Evolutionary conservation across 1,140 invertebrate species (phyloP).

Genomic region (Helicoverpa zea): DNA sequence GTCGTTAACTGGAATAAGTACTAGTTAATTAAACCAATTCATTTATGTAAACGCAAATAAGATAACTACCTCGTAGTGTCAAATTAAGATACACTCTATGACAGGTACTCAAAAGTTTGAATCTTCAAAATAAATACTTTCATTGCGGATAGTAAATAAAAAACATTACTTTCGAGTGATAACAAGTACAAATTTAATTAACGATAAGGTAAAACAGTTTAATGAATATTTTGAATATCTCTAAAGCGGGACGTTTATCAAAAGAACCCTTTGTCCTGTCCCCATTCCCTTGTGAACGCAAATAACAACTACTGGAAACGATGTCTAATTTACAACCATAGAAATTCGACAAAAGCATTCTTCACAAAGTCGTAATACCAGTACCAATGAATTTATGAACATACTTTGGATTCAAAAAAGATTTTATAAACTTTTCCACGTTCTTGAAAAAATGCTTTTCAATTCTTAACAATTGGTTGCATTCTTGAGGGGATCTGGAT

Average conservation of each 20-base stretch:
- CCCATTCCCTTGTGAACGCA: constrained; percentile 5
- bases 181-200: constrained; percentile 8
- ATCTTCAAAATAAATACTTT: background rate
- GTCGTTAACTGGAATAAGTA: background rate
- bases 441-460: constrained; percentile 37
- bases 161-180: background rate
- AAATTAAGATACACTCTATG: background rate
- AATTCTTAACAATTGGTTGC: constrained; percentile 61
- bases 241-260: constrained; percentile 11
- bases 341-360: constrained; percentile 9
- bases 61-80: background rate
- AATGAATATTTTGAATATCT: constrained; percentile 13
- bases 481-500: constrained; percentile 60
- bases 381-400: constrained; percentile 27
- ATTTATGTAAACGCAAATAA: background rate
- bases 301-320: constrained; percentile 30
- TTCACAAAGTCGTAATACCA: constrained; percentile 13
- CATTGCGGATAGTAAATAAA: background rate
- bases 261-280: constrained; percentile 21
- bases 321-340: constrained; percentile 39
- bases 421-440: constrained; percentile 24
- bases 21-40: constrained; percentile 3
- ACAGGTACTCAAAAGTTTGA: background rate
- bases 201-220: background rate
- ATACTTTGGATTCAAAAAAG: constrained; percentile 8